A percentile compares a stretch with the other conserved stretches of the same genome.
Conservation (phyloP, 2,888 invertebrate species). For the Drosophila melanosoma region DNA sequence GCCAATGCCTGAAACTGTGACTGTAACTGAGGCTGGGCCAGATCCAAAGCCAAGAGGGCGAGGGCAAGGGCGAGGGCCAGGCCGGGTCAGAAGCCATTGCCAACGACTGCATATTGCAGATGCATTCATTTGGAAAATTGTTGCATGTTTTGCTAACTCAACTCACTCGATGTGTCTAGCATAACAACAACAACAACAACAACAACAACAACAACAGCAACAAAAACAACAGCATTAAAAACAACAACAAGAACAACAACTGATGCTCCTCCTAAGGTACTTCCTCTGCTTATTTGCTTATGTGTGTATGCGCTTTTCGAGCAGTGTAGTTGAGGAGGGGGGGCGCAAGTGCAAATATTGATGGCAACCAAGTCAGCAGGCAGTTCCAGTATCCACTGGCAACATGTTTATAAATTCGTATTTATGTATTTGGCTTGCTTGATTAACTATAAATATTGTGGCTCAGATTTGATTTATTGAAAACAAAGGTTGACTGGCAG, state of each 20-base stretch:
- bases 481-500: slow-evolving; percentile 34
- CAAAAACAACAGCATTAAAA: slow-evolving; percentile 5
- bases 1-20: slow-evolving; percentile 27
- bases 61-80: background rate
- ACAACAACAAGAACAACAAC: slow-evolving; percentile 17
- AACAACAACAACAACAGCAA: background rate
- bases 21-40: slow-evolving; percentile 26
- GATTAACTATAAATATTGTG: slow-evolving; percentile 78
- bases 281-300: slow-evolving; percentile 60
- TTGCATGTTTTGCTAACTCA: slow-evolving; percentile 76
- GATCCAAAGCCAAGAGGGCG: background rate
- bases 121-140: slow-evolving; percentile 83
- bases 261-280: slow-evolving; percentile 29
- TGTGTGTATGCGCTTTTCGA: slow-evolving; percentile 28
- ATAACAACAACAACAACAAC: slow-evolving; percentile 30
- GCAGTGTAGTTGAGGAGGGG: background rate
- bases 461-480: slow-evolving; percentile 59
- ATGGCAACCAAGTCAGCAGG: slow-evolving; percentile 28
- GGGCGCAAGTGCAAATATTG: slow-evolving; percentile 64
- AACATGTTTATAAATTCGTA: slow-evolving; percentile 75
- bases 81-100: slow-evolving; percentile 43
- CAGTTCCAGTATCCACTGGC: slow-evolving; percentile 41
- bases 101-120: slow-evolving; percentile 67
- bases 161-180: slow-evolving; percentile 67
- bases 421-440: slow-evolving; percentile 77